These are phyloP conservation scores for Chloromyia formosa DNA, from an alignment of 2,888 invertebrate genomes.

Conservation along the genomic window DNA sequence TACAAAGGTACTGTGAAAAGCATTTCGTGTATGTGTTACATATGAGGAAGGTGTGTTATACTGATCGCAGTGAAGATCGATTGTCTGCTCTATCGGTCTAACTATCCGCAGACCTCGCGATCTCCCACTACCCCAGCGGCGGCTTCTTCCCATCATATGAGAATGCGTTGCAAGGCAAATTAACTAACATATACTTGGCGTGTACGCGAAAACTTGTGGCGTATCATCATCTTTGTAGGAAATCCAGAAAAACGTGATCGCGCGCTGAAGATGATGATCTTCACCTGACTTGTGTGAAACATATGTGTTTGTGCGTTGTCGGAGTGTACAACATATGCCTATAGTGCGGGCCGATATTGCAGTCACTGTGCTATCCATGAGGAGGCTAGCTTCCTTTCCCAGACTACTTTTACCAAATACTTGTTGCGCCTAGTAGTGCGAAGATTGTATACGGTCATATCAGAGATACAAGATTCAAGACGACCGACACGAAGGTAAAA, in stretches of 20 bases:
- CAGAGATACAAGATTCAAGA: constrained; percentile 1
- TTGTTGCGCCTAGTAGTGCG: constrained; percentile 12
- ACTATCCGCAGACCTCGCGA: not conserved
- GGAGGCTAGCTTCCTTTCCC: not conserved
- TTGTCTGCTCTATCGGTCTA: not conserved
- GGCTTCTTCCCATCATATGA: not conserved
- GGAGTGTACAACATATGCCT: too few species aligned
- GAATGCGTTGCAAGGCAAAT: constrained; percentile 14
- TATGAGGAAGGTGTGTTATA: too few species aligned
- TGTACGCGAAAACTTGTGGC: not conserved
- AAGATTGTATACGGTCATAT: constrained; percentile 14
- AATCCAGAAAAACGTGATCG: constrained; percentile 42
- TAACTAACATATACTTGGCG: constrained; percentile 9
- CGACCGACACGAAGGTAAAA: constrained; percentile 5
- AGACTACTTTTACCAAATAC: constrained; percentile 19
- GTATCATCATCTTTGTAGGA: not conserved
- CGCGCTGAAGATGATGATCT: constrained; percentile 10
- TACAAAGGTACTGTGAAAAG: constrained; percentile 19
- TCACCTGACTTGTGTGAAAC: constrained; percentile 1
- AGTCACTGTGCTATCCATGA: constrained; percentile 6
- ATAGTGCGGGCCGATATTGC: not conserved
- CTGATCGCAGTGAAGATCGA: constrained; percentile 27
- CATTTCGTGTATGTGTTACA: not conserved
- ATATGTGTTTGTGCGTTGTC: not conserved
- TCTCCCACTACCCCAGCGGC: not conserved